A percentile compares a stretch with the other conserved stretches of the same genome.
Evolutionary conservation across 2,888 invertebrate species (phyloP).

Genomic region (Eurytoma californica): DNA sequence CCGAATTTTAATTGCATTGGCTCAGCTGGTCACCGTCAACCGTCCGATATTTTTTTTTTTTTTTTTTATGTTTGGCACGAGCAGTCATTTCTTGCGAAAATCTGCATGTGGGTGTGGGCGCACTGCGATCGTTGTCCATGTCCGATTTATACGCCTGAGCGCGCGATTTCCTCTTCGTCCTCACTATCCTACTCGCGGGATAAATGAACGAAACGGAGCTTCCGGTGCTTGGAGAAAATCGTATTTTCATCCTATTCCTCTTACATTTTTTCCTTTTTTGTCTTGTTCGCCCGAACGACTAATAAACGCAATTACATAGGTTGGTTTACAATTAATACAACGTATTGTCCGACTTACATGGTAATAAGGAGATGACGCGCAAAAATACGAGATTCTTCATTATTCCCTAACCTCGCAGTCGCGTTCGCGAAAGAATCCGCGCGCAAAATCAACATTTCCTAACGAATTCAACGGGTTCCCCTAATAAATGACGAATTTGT

Average conservation of each 20-base stretch:
- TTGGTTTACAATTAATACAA: constrained; percentile 50
- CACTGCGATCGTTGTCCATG: not conserved
- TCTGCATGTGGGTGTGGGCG: constrained; percentile 16
- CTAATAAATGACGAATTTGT: not conserved
- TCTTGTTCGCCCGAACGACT: constrained; percentile 12
- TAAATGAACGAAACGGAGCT: not conserved
- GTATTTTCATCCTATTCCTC: not conserved
- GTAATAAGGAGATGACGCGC: constrained; percentile 33
- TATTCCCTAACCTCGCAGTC: no score
- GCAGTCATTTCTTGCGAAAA: constrained; percentile 8
- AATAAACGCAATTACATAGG: constrained; percentile 26
- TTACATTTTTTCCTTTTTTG: not conserved
- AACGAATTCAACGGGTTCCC: no score
- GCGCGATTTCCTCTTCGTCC: not conserved
- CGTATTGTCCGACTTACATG: constrained; percentile 51
- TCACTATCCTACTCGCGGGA: not conserved
- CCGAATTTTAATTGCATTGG: not conserved
- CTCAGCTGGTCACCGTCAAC: not conserved
- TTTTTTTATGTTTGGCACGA: constrained; percentile 43
- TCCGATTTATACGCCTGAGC: not conserved
- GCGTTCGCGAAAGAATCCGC: no score
- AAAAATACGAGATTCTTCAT: constrained; percentile 9
- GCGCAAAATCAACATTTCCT: no score
- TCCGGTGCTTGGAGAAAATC: not conserved
- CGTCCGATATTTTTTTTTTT: not conserved